Base-by-base conservation (phyloP, 1,140 invertebrate species). In the Pseudomyrmex flavicornis region DNA sequence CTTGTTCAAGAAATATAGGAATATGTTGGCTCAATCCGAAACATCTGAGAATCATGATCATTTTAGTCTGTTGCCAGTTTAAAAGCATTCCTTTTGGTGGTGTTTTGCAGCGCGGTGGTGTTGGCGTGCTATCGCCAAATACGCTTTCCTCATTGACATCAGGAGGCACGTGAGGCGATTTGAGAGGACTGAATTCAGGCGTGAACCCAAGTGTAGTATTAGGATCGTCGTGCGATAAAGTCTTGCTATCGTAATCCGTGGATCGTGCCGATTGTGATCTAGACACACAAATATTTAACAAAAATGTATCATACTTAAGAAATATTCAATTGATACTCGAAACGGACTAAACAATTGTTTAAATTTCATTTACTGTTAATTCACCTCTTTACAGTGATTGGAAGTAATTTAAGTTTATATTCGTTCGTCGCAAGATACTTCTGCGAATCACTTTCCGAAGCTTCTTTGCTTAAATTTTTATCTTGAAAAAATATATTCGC, bases 1-100 rank as follows among this genome's bases (percentile, higher is more conserved):
- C 94, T 85, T 94, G 89, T 85, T 93, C 82, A 46, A 94, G 72
- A 88, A 94, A 94, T 66, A 91, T 66, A 17, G 92, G 62, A 56
- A 92, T 83, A 63, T 92, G 85, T 75, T 88, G 89, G 69, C 70
- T 84, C 4, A 94, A 62, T 69, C 87, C 87, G 79, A 92, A 92
- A 9, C 63, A 83, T 76, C 91, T 86, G 7, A 94, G 52, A 50
- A 94, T 62, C 75, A 88, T 15, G 10, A 90, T 86, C 58, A 94
- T 83, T 82, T 90, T 90, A 44, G 83, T 79, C 86, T 93, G 84
- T 44, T 84, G 76, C 3, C 79, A 88, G 77, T 87, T 89, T 5
- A 92, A 65, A 22, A 91, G 84, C 77, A 92, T 89, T 56, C 91
- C 91, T 56, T 70, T 86, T 8, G 93, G 93, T 13, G 92, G 93